A percentile compares a stretch with the other conserved stretches of the same genome.
Conservation (phyloP, 2,797 vertebrate genomes). For the Hemitrygon akajei region DNA sequence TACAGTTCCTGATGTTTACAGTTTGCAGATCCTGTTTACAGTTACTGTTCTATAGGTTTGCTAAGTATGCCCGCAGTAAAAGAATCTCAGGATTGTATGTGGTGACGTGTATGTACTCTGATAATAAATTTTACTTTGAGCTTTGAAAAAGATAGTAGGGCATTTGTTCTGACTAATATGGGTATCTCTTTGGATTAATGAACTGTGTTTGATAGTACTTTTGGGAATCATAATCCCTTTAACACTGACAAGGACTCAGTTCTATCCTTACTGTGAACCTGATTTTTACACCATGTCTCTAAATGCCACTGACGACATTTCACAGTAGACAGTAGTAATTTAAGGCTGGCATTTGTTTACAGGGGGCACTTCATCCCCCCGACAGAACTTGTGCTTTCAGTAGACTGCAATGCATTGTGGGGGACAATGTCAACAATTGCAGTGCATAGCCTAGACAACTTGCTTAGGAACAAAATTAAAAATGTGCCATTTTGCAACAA, state of each 20-base stretch:
- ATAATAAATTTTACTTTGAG: too few species aligned
- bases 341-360: neutral
- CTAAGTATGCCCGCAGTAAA: too few species aligned
- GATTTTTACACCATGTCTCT: neutral
- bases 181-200: neutral
- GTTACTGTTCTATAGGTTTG: too few species aligned
- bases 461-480: neutral
- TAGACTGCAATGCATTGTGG: neutral
- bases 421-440: neutral
- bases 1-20: too few species aligned
- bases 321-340: neutral
- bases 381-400: neutral
- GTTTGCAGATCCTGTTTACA: too few species aligned
- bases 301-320: neutral
- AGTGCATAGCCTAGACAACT: neutral
- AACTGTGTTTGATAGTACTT: neutral
- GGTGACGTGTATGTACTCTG: too few species aligned
- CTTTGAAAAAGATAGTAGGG: too few species aligned
- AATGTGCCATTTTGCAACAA: conserved; percentile 2
- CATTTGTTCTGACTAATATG: neutral
- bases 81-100: too few species aligned
- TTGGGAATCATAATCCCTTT: neutral
- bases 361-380: neutral
- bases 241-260: too few species aligned
- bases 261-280: neutral